phyloP scores from a whole-genome alignment of 2,797 vertebrate genomes.

The Pagetopsis macropterus region DNA sequence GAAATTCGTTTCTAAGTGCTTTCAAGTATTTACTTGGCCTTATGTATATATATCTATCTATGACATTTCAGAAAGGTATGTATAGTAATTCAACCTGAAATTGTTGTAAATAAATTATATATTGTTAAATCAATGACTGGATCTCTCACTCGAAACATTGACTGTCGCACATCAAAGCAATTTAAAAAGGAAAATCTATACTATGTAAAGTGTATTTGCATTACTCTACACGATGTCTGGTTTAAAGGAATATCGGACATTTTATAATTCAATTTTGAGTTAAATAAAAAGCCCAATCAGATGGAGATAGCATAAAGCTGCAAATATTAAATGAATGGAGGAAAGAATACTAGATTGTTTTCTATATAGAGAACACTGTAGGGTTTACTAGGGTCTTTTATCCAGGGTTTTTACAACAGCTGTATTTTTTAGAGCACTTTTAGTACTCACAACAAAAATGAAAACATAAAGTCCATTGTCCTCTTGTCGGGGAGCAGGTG shows the following conservation, averaged over 20 bases:
- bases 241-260: neutral
- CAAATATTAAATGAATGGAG: neutral
- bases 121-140: conserved; percentile 85
- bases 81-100: conserved; percentile 97
- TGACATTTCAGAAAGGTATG: conserved; percentile 91
- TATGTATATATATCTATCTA: conserved; percentile 90
- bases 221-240: neutral
- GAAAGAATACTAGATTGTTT: neutral
- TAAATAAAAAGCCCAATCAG: neutral
- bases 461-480: conserved; percentile 17
- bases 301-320: neutral
- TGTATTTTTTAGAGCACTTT: conserved; percentile 4
- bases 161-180: neutral
- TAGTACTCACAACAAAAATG: conserved; percentile 23
- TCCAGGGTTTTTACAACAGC: neutral
- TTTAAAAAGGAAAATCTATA: too few relatives aligned
- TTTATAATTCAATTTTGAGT: neutral
- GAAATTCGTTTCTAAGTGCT: conserved; percentile 92
- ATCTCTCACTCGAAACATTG: conserved; percentile 54
- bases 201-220: neutral
- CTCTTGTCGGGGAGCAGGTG: conserved; percentile 22
- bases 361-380: neutral
- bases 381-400: neutral
- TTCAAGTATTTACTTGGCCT: conserved; percentile 93
- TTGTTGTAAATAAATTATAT: conserved; percentile 99